Evolutionary conservation across 2,888 invertebrate species (phyloP), one percentile per base, ranked within the genome.

Genomic region (Limenitis arthemis): DNA sequence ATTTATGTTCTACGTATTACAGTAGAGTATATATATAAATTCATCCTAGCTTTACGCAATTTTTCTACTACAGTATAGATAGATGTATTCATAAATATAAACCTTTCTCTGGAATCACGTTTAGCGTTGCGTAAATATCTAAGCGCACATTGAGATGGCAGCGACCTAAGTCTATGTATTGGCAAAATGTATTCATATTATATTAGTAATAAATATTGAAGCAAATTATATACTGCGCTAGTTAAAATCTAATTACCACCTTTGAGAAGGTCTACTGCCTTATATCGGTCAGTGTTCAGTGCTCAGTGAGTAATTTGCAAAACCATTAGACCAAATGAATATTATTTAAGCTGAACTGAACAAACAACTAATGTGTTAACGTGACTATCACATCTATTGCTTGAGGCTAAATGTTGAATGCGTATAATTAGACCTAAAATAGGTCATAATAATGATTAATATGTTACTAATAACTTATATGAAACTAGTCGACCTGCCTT

Each of bases 301-400:
- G 20, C 20, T 20, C 20, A 20, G 38, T 52, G 52, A 51, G 50
- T 51, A 50, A 49, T 54, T 55, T 50, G 49, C 53, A 54, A 46
- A 56, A 58, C 49, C 52, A 33, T 55, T 55, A 60, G 59, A 65
- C 62, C 64, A 75, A 73, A 73, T 70, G 66, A 70, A 64, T 69
- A 70, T 66, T 64, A 61, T 63, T 64, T 59, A 67, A 72, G 47
- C 44, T 43, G 33, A 53, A 49, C 37, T 40, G 49, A 37, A 38
- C 33, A 49, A 49, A 40, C 51, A 55, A 32, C 20, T 12, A 40
- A 36, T 33, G 51, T 34, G 29, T 31, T 29, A 40, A 37, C 41
- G 47, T 44, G 48, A 43, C 32, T 20, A 44, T 41, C 37, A 39
- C 41, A 41, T 9, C 8, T 8, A 11, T 29, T 12, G 30, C 30